Percentiles rank a stretch among this genome's conserved stretches.
These are phyloP conservation scores for Bolinopsis microptera DNA, from an alignment of 37 sponge, comb jelly and placozoan genomes.

Conservation along the genomic window DNA sequence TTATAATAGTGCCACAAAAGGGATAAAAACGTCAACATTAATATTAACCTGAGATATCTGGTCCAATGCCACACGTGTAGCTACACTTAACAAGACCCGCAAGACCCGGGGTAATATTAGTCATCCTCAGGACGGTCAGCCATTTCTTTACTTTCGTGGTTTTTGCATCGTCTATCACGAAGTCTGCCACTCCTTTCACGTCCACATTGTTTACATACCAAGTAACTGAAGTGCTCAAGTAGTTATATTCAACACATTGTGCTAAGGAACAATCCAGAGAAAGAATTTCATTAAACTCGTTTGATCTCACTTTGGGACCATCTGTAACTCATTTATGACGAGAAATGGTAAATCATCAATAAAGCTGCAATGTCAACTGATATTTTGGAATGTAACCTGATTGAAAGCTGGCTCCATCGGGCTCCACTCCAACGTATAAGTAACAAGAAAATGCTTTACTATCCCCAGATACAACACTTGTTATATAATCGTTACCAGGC, in stretches of 20 bases:
- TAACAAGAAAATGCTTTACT: background rate
- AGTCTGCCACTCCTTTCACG: background rate
- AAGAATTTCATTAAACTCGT: too few species aligned
- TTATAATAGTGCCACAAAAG: too few species aligned
- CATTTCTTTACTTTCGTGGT: background rate
- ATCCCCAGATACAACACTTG: background rate
- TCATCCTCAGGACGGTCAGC: background rate
- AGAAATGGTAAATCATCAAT: too few species aligned
- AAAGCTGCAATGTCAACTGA: too few species aligned
- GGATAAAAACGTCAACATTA: too few species aligned
- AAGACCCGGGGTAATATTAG: background rate
- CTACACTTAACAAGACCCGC: slow-evolving; percentile 41
- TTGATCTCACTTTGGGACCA: too few species aligned
- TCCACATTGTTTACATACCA: background rate
- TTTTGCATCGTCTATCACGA: background rate
- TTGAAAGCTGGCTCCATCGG: background rate
- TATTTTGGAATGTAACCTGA: background rate
- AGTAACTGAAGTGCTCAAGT: background rate
- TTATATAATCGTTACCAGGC: background rate
- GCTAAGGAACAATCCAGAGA: too few species aligned
- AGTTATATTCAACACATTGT: too few species aligned
- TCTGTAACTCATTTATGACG: too few species aligned
- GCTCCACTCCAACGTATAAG: background rate
- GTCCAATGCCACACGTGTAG: slow-evolving; percentile 35
- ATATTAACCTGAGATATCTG: too few species aligned